A percentile compares a stretch with the other conserved stretches of the same genome.
phyloP scores from a whole-genome alignment of 2,797 vertebrate species.

The Spinus olivaceus region DNA sequence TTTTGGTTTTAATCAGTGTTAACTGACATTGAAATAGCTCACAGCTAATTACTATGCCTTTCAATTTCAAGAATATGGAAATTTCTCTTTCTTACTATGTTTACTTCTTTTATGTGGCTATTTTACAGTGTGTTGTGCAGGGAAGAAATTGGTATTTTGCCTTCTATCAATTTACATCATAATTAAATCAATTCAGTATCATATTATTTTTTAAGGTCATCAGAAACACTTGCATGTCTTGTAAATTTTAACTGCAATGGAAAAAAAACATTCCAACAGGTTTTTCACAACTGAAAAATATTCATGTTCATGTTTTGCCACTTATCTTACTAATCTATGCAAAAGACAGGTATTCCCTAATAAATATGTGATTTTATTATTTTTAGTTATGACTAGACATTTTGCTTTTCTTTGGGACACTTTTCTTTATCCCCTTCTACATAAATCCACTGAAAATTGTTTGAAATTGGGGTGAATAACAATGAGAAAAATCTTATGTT shows the following conservation, averaged over 20 bases:
- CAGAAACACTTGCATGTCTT: fast-evolving
- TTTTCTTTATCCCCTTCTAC: background rate
- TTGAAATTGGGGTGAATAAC: background rate
- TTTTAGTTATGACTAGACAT: background rate
- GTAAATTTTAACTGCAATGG: background rate
- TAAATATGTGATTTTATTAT: background rate
- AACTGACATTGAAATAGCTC: background rate
- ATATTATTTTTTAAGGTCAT: background rate
- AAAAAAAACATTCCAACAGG: background rate
- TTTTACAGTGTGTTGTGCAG: background rate
- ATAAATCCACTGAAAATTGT: background rate
- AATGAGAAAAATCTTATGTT: background rate
- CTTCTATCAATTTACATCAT: background rate
- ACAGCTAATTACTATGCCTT: background rate
- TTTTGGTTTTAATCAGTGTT: background rate
- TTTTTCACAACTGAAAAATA: background rate
- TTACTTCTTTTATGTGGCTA: background rate
- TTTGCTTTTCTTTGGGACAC: background rate
- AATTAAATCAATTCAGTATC: background rate
- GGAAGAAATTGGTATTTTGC: background rate
- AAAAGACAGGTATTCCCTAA: background rate
- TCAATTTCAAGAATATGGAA: background rate
- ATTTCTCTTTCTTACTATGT: background rate
- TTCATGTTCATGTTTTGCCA: fast-evolving
- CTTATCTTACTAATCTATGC: background rate